Evolutionary conservation across 2,797 vertebrate species (phyloP).

Genomic region (Varecia variegata): DNA sequence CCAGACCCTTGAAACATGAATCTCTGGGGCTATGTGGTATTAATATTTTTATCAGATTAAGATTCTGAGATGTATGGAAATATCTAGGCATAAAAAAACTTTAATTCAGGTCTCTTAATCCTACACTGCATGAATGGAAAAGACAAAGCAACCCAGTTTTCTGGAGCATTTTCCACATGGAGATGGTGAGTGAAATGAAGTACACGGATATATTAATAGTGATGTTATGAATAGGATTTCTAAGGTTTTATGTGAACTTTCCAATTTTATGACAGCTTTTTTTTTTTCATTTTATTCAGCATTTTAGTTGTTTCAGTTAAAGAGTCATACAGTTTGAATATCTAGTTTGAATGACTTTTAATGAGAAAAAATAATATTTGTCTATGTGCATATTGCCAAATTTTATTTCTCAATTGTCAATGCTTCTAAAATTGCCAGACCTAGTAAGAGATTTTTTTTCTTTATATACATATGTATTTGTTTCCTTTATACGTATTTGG

Average conservation of each 20-base stretch:
- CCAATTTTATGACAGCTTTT: not conserved
- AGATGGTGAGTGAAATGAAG: not conserved
- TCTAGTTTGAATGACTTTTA: not conserved
- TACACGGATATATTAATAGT: not conserved
- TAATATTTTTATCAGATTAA: not conserved
- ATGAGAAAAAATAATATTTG: not conserved
- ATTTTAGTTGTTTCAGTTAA: constrained; percentile 4
- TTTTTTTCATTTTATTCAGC: not conserved
- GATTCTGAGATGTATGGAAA: not conserved
- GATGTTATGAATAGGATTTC: not conserved
- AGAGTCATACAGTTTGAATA: not conserved
- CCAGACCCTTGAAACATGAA: not conserved
- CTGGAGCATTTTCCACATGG: not conserved
- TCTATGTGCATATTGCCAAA: not conserved
- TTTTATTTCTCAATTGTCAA: not conserved
- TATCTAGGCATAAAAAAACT: not conserved
- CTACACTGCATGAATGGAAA: not conserved
- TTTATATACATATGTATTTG: not conserved
- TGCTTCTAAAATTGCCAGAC: not conserved
- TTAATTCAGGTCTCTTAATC: not conserved
- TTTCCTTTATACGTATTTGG: not conserved
- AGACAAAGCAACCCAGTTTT: not conserved
- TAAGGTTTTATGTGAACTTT: not conserved
- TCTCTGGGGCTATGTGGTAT: not conserved
- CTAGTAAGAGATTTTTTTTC: not conserved